A percentile compares a stretch with the other conserved stretches of the same genome.
These are phyloP conservation scores for Uria aalge DNA, from an alignment of 2,113 vertebrate genomes.

Conservation along the genomic window DNA sequence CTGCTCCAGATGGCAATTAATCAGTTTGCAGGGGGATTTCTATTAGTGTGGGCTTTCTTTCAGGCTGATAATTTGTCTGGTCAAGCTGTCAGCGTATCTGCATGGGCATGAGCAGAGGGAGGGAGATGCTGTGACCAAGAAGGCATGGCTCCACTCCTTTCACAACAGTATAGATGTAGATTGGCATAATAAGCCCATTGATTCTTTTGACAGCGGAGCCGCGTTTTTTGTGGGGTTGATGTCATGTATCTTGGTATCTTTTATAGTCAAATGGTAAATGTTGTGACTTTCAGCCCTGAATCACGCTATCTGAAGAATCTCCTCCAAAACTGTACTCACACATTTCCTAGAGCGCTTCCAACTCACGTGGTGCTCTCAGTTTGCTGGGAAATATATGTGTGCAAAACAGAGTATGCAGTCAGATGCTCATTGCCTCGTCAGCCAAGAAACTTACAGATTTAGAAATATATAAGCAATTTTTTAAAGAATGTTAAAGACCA, in stretches of 20 bases:
- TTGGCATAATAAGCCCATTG: neutral
- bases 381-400: neutral
- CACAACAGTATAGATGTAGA: neutral
- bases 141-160: neutral
- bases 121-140: neutral
- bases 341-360: neutral
- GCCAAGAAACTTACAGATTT: neutral
- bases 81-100: neutral
- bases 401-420: neutral
- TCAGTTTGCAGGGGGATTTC: conserved; percentile 1
- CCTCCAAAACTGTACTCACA: neutral
- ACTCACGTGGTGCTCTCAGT: neutral
- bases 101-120: neutral
- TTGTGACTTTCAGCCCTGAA: neutral
- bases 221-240: neutral
- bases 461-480: neutral
- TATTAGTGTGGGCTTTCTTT: neutral
- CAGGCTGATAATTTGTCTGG: neutral
- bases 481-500: neutral
- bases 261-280: neutral
- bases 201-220: neutral
- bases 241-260: neutral
- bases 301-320: neutral
- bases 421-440: neutral
- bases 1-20: conserved; percentile 24